Percentiles rank a stretch among this genome's conserved stretches.
Evolutionary conservation across 2,797 vertebrate genomes (phyloP).

Genomic region (Taenioides sp.): DNA sequence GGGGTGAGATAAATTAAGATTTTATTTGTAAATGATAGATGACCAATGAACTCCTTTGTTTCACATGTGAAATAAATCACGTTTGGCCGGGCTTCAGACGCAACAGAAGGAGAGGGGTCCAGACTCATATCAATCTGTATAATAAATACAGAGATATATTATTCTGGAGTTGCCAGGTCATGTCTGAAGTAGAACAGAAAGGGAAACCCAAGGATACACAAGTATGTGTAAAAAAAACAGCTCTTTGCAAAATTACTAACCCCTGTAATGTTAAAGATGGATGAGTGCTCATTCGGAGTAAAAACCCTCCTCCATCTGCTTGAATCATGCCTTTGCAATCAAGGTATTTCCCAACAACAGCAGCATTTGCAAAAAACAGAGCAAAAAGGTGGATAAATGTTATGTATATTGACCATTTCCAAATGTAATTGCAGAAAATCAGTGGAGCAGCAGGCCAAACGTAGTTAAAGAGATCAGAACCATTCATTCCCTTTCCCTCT

Average conservation of each 20-base stretch:
- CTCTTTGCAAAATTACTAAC: neutral
- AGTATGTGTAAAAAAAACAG: constrained; percentile 1
- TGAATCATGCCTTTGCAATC: neutral
- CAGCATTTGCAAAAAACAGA: neutral
- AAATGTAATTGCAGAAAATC: constrained; percentile 37
- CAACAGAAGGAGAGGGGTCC: no score
- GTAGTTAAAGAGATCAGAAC: constrained; percentile 36
- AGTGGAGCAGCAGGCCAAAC: constrained; percentile 31
- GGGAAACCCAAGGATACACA: constrained; percentile 22
- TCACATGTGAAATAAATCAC: no score
- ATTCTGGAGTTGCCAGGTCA: no score
- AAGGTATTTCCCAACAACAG: neutral
- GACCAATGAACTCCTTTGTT: no score
- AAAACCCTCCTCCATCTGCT: neutral
- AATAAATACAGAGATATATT: no score
- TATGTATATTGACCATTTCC: constrained; percentile 28
- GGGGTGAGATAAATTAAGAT: no score
- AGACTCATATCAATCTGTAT: no score
- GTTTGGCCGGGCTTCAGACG: no score
- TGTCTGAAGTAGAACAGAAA: neutral
- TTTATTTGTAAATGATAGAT: no score
- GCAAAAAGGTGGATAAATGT: constrained; percentile 1
- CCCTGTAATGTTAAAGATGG: neutral
- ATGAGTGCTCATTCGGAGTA: neutral
- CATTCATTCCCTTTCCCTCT: constrained; percentile 45